Evolutionary conservation across 2,113 vertebrate species (phyloP).

Genomic region (Vulpes lagopus): DNA sequence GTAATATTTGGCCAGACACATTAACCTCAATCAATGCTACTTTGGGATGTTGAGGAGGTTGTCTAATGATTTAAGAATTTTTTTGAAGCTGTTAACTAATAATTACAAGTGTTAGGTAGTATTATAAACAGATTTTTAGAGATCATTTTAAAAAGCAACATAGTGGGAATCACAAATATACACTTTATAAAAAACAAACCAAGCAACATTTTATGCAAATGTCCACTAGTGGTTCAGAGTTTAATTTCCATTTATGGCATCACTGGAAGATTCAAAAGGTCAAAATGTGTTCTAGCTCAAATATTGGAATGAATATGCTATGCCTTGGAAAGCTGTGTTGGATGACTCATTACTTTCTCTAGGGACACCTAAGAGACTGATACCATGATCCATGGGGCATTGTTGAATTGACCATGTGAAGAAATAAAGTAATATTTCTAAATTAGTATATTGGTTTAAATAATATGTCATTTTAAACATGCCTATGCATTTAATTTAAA

Average conservation of each 20-base stretch:
- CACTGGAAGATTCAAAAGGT: background rate
- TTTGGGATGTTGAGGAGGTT: conserved; percentile 24
- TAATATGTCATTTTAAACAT: background rate
- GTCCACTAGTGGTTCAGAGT: background rate
- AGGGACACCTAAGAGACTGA: background rate
- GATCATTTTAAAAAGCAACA: background rate
- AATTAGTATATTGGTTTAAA: background rate
- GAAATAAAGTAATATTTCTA: background rate
- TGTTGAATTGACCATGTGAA: background rate
- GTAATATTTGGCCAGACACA: background rate
- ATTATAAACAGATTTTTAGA: background rate
- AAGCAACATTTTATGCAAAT: background rate
- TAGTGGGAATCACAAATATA: background rate
- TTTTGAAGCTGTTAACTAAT: background rate
- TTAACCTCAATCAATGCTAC: conserved; percentile 49
- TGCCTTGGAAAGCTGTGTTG: background rate
- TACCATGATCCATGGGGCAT: background rate
- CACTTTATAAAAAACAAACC: background rate
- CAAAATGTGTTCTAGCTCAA: background rate
- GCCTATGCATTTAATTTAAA: background rate
- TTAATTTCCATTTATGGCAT: conserved; percentile 4
- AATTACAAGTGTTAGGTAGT: background rate
- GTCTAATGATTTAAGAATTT: conserved; percentile 46
- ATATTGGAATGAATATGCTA: background rate
- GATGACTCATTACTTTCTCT: background rate